Base-by-base conservation (phyloP, 2,797 vertebrate species). In the Pygocentrus nattereri region DNA sequence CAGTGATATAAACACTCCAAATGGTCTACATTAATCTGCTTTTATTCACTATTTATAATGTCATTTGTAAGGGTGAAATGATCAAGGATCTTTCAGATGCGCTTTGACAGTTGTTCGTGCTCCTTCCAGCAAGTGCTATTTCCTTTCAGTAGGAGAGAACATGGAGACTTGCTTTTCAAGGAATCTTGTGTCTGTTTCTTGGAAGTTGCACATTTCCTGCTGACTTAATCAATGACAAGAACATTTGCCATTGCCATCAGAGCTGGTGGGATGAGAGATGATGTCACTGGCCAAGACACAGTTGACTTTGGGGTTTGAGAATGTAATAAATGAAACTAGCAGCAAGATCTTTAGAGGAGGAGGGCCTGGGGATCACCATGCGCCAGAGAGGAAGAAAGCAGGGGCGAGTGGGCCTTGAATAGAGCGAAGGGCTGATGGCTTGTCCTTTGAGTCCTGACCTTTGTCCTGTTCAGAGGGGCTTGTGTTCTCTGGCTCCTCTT, bases 391-490 rank as follows among this genome's bases (percentile, higher is more conserved):
- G 65, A 74, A 78, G 44, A 78, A 79, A 85, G 65, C 30, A 78
- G 25, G 31, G 64, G 25, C 76, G 67, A 85, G 77, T 84, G 80
- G 56, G 80, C 87, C 82, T 89, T 90, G 90, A 92, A 87, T 78
- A 80, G 83, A 82, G 47, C 47, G 79, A 80, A 85, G 80, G 87
- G 82, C 77, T 88, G 88, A 90, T 85, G 85, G 86, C 89, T 81
- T 87, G 88, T 87, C 89, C 87, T 91, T 87, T 92, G 90, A 92
- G 89, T 91, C 81, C 76, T 91, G 90, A 93, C 91, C 90, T 92
- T 93, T 93, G 91, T 92, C 93, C 89, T 88, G 71, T 77, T 88
- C 85, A 49, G 25, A 76, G 89, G 79, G 84, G 85, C 88, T 91
- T 88, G 88, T 90, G 87, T 92, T 87, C 88, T 79, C 84, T 69